These are phyloP conservation scores for Laterallus jamaicensis DNA, from an alignment of 2,113 vertebrate genomes.

Conservation along the genomic window DNA sequence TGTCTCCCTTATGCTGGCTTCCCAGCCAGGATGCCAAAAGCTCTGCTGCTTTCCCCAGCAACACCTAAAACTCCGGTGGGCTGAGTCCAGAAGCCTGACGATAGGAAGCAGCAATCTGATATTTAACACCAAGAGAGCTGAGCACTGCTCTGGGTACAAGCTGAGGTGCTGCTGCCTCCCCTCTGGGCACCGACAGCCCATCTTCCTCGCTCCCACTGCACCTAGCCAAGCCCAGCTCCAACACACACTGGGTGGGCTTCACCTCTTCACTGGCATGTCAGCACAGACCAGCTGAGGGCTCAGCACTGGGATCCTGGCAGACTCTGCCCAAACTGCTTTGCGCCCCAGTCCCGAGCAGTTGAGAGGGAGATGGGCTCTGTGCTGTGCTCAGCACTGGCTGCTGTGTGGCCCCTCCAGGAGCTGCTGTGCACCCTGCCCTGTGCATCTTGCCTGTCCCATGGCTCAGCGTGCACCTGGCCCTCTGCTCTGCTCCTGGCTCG, in stretches of 20 bases:
- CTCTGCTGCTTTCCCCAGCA: neutral
- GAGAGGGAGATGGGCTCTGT: neutral
- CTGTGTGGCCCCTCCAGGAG: rapidly evolving
- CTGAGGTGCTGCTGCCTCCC: neutral
- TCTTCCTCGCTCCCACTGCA: neutral
- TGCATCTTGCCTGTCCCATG: rapidly evolving
- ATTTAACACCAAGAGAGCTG: neutral
- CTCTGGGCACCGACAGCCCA: neutral
- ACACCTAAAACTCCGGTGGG: neutral
- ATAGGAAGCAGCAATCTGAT: neutral
- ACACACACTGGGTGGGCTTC: neutral
- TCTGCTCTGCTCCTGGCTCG: neutral
- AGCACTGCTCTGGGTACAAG: neutral
- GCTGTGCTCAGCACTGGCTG: neutral
- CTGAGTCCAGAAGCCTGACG: neutral
- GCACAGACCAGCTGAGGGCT: neutral
- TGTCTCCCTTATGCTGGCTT: neutral
- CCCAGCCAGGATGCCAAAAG: neutral
- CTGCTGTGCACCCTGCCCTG: neutral
- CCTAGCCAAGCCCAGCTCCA: neutral
- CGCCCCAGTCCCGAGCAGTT: neutral
- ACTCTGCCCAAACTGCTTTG: neutral
- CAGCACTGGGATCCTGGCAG: neutral
- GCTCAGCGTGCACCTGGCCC: too few species aligned
- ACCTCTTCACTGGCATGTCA: neutral